Percentiles rank a stretch among this genome's conserved stretches.
These are phyloP conservation scores for Leucoma salicis DNA, from an alignment of 2,888 invertebrate genomes.

Conservation along the genomic window DNA sequence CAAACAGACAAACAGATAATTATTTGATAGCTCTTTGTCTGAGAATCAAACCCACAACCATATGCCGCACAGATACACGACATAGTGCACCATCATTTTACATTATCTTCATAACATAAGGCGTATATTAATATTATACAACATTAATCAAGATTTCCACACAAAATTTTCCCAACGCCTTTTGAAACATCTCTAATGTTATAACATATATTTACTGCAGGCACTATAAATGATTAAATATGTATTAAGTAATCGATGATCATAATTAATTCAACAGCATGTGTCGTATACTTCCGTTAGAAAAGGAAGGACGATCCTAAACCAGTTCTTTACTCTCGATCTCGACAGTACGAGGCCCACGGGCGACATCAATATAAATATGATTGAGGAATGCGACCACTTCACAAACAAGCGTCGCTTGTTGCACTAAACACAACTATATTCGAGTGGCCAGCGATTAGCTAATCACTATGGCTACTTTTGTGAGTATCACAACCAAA, in stretches of 20 bases:
- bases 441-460: constrained; percentile 74
- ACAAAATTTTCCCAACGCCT: background rate
- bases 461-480: constrained; percentile 76
- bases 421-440: constrained; percentile 64
- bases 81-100: no score
- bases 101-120: background rate
- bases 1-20: no score
- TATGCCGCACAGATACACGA: no score
- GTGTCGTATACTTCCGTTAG: constrained; percentile 56
- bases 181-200: background rate
- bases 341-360: constrained; percentile 48
- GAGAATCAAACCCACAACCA: no score
- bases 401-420: constrained; percentile 69
- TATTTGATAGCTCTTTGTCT: no score
- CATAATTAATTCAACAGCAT: constrained; percentile 60
- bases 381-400: constrained; percentile 53
- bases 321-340: constrained; percentile 64
- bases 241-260: constrained; percentile 61
- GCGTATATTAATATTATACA: background rate
- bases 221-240: constrained; percentile 38
- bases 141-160: background rate
- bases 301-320: constrained; percentile 59
- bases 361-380: constrained; percentile 70
- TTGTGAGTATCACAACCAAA: constrained; percentile 57
- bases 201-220: constrained; percentile 1